Base-by-base conservation (phyloP, 2,113 vertebrate genomes). In the Neopipo cinnamomea region DNA sequence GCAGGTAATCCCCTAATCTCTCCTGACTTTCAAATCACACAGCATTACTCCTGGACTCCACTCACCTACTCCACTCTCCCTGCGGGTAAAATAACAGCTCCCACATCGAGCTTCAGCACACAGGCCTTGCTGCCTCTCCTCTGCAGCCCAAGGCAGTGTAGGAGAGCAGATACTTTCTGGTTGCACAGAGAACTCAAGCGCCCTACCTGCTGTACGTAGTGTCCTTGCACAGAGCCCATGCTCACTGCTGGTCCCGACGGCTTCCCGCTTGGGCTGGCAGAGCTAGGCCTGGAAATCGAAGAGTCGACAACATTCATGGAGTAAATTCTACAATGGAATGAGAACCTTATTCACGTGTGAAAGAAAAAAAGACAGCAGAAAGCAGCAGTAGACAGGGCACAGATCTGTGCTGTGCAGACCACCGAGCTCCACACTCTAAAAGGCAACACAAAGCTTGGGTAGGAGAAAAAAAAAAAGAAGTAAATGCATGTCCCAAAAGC, bases 241-340 rank as follows among this genome's bases (percentile, higher is more conserved):
- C 97, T 96, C 95, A 98, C 97, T 96, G 98, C 98, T 87, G 98
- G 98, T 98, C 99, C 99, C 85, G 99, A 98, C 8, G 98, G 96
- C 95, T 99, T 99, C 95, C 99, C 99, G 85, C 99, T 99, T 94
- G 99, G 99, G 97, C 99, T 99, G 95, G 99, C 98, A 97, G 99
- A 99, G 83, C 99, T 98, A 97, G 99, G 99, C 97, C 99, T 99
- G 97, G 96, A 98, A 98, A 98, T 98, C 97, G 98, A 98, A 98
- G 98, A 97, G 96, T 96, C 97, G 96, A 98, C 97, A 98, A 98
- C 49, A 97, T 96, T 97, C 96, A 97, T 97, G 94, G 94, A 76
- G 94, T 83, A 95, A 95, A 97, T 97, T 98, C 97, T 97, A 95
- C 87, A 81, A 97, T 6, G 96, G 97, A 97, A 95, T 63, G 82